Conservation (phyloP, 2,888 invertebrate species). For the Catonia carolina region DNA sequence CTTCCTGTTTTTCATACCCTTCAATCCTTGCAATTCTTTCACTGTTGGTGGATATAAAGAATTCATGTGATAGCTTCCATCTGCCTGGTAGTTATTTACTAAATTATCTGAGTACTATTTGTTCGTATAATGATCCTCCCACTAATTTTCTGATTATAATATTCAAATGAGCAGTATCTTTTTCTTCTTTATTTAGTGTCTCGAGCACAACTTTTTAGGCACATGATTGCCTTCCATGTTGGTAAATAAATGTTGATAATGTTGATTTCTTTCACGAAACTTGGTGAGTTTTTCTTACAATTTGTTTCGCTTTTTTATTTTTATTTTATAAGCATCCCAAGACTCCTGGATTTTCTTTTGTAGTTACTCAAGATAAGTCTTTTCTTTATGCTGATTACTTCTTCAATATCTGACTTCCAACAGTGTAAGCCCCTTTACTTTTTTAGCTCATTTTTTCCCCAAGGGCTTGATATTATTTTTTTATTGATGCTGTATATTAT, state of each 20-base stretch:
- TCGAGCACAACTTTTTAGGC: no score
- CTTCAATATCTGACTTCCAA: not conserved
- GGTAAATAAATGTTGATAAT: not conserved
- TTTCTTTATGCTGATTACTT: no score
- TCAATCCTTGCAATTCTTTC: no score
- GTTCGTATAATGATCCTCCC: not conserved
- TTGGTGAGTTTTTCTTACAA: not conserved
- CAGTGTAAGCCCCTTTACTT: not conserved
- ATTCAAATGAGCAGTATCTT: not conserved
- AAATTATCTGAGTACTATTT: not conserved
- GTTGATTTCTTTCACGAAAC: not conserved
- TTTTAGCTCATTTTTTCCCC: not conserved
- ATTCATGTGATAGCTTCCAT: no score
- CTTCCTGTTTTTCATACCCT: no score
- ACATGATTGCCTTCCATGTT: not conserved
- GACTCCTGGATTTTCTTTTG: not conserved
- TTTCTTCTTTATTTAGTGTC: not conserved
- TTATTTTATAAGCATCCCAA: no score
- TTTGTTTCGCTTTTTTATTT: no score
- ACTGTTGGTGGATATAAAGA: no score
- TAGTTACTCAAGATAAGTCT: not conserved
- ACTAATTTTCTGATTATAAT: no score
- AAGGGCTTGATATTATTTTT: not conserved
- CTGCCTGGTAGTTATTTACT: no score
- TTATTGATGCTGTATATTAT: not conserved